Base-by-base conservation (phyloP, 2,797 vertebrate species). In the Melanotaenia nigrans region DNA sequence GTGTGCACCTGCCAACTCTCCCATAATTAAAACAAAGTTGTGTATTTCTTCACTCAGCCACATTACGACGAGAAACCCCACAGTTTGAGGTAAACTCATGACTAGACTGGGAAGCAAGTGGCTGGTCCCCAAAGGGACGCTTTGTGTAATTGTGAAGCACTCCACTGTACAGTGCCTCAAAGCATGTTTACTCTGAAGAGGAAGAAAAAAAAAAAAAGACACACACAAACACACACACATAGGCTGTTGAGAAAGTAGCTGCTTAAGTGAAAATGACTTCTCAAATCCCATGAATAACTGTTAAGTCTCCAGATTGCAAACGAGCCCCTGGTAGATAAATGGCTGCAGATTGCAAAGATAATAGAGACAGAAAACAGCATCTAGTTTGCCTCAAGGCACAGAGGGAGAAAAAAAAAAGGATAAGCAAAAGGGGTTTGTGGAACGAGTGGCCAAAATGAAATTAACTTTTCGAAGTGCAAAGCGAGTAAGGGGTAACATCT, bases 231-330 rank as follows among this genome's bases (percentile, higher is more conserved):
- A 40, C 11, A 42, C 4, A 42, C 40, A 42, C 13, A 25, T 14
- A 70, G 30, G 55, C 62, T 68, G 67, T 22, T 83, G 82, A 89
- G 81, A 83, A 85, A 91, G 88, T 70, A 85, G 71, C 79, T 75
- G 69, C 79, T 78, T 85, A 86, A 87, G 77, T 87, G 83, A 85
- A 82, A 86, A 81, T 47, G 79, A 91, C 89, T 87, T 77, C 53
- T 78, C 68, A 78, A 82, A 87, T 86, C 73, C 70, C 75, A 66
- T 81, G 84, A 88, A 91, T 85, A 87, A 87, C 65, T 68, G 77
- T 80, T 77, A 68, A 71, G 83, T 79, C 79, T 89, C 77, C 68
- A 65, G 68, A 71, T 86, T 71, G 87, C 77, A 84, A 85, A 86
- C 51, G 67, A 78, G 81, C 70, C 28, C 16, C 65, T 4, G 69